phyloP scores from a whole-genome alignment of 2,113 vertebrate genomes.

The Enhydra lutris region DNA sequence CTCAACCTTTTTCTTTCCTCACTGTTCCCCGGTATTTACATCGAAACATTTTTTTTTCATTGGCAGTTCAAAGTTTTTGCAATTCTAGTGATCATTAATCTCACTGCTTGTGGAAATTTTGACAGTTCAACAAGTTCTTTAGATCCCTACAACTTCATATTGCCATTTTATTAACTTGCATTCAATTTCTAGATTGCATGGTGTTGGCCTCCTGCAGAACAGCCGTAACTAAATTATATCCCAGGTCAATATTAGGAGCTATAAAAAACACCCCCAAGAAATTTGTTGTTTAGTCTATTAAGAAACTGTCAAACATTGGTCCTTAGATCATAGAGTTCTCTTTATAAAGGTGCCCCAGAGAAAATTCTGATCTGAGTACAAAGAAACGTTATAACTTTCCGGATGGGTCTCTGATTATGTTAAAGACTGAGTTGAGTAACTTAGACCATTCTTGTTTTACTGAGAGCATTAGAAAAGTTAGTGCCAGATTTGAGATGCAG shows the following conservation, averaged over 20 bases:
- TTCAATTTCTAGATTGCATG: background rate
- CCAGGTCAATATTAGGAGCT: background rate
- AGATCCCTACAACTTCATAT: constrained; percentile 1
- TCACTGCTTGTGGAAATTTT: background rate
- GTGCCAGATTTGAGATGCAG: background rate
- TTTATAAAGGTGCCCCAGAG: background rate
- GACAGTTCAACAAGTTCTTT: background rate
- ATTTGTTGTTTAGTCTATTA: background rate
- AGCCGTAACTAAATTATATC: background rate
- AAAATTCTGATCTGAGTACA: background rate
- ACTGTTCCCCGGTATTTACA: background rate
- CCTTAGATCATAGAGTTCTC: background rate
- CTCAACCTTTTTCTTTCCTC: background rate
- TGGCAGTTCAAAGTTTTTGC: background rate
- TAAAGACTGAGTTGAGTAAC: background rate
- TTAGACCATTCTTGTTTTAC: background rate
- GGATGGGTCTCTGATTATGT: background rate
- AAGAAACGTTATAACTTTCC: background rate
- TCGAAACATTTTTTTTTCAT: background rate
- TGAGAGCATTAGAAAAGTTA: background rate
- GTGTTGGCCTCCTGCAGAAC: background rate
- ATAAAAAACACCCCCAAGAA: background rate
- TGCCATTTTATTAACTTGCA: background rate
- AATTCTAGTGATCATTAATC: background rate
- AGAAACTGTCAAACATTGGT: background rate